A percentile compares a stretch with the other conserved stretches of the same genome.
These are phyloP conservation scores for Molossus alvarezi DNA, from an alignment of 2,797 vertebrate genomes.

Conservation along the genomic window DNA sequence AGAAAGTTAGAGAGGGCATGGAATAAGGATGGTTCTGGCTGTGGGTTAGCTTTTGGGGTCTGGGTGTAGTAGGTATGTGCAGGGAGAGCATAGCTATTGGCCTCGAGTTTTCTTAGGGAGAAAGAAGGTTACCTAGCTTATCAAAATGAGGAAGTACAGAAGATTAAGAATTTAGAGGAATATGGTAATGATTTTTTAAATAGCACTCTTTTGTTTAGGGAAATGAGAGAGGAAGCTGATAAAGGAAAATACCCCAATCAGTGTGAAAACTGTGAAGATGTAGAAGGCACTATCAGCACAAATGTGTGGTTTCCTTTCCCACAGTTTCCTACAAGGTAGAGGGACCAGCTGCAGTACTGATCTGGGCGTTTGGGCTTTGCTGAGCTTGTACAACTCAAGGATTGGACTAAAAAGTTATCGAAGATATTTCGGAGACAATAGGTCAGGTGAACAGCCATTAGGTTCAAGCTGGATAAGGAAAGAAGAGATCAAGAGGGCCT, in stretches of 20 bases:
- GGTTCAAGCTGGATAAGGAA: neutral
- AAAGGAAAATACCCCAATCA: neutral
- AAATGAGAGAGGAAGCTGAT: neutral
- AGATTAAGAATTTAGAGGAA: neutral
- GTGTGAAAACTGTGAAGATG: neutral
- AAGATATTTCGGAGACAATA: neutral
- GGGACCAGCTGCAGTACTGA: neutral
- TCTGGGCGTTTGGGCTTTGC: neutral
- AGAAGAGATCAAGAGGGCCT: constrained; percentile 2
- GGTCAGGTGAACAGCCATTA: neutral
- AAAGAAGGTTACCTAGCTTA: neutral
- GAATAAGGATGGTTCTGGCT: neutral
- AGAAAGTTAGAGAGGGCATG: neutral
- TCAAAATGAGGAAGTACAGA: neutral
- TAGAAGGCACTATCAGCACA: neutral
- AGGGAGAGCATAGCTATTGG: neutral
- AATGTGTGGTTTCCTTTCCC: neutral
- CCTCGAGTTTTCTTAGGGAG: neutral
- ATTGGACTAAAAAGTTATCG: neutral
- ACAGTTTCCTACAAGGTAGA: neutral
- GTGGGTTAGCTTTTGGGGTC: neutral
- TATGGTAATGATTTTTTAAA: neutral
- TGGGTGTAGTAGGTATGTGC: neutral
- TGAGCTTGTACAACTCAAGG: neutral
- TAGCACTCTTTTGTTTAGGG: neutral